These are phyloP conservation scores for Silurus aristotelis DNA, from an alignment of 2,797 vertebrate genomes.

Conservation along the genomic window DNA sequence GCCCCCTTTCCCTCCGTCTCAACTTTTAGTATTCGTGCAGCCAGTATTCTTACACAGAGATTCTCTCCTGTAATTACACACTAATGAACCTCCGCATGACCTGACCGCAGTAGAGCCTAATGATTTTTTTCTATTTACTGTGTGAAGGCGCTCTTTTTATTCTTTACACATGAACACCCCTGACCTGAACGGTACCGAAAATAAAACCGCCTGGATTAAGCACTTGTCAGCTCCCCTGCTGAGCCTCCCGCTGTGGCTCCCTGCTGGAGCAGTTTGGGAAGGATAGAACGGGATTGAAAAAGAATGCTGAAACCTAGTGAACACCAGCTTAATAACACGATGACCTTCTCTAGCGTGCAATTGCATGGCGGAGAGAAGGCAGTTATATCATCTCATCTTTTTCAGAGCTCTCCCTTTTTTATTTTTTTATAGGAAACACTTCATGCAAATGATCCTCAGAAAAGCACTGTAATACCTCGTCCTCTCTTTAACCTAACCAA, in stretches of 20 bases:
- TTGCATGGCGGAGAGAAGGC: not conserved
- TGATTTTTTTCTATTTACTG: not conserved
- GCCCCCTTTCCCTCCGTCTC: not conserved
- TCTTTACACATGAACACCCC: not conserved
- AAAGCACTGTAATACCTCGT: not conserved
- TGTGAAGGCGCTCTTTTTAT: not conserved
- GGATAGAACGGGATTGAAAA: not conserved
- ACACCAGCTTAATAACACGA: constrained; percentile 28
- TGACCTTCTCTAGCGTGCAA: not conserved
- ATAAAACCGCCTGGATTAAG: not conserved
- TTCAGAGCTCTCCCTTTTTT: not conserved
- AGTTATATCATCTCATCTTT: not conserved
- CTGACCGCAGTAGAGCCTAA: not conserved
- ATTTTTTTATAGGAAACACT: not conserved
- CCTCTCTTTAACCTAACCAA: not conserved
- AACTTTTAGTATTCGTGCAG: not conserved
- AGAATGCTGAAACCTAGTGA: not conserved
- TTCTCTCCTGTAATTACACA: not conserved
- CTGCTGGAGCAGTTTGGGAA: constrained; percentile 13
- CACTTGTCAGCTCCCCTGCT: constrained; percentile 14
- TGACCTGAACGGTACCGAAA: not conserved
- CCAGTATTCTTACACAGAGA: not conserved
- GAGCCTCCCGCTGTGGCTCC: constrained; percentile 4
- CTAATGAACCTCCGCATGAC: not conserved
- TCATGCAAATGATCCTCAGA: not conserved